phyloP scores from a whole-genome alignment of 1,140 invertebrate genomes.

The Drosophila arawakana region DNA sequence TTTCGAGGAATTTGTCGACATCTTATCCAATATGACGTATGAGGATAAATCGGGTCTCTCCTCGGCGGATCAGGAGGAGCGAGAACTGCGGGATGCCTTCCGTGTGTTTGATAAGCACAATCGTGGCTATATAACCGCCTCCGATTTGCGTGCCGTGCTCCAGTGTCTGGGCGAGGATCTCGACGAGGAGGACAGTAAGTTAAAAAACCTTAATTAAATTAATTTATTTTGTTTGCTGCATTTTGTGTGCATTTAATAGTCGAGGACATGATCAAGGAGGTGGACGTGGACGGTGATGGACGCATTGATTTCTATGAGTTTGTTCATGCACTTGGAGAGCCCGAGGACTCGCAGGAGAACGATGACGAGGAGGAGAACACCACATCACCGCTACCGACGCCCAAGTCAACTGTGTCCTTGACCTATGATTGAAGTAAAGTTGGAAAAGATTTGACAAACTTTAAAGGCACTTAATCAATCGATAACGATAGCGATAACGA shows the following conservation, averaged over 20 bases:
- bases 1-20: conserved; percentile 96
- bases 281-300: conserved; percentile 95
- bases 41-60: conserved; percentile 87
- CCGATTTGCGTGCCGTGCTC: conserved; percentile 92
- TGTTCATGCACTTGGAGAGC: conserved; percentile 92
- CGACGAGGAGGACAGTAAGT: conserved; percentile 93
- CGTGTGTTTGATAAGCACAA: conserved; percentile 95
- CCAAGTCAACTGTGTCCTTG: conserved; percentile 72
- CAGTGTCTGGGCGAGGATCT: conserved; percentile 94
- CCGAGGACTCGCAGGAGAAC: conserved; percentile 91
- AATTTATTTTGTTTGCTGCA: conserved; percentile 17
- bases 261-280: conserved; percentile 97
- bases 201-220: neutral
- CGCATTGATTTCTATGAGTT: conserved; percentile 96
- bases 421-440: conserved; percentile 61
- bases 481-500: conserved; percentile 30
- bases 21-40: conserved; percentile 91
- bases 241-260: conserved; percentile 85
- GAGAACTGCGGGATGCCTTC: conserved; percentile 94
- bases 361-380: conserved; percentile 90
- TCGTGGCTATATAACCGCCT: conserved; percentile 93
- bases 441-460: neutral
- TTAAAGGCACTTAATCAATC: conserved; percentile 14
- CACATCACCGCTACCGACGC: conserved; percentile 80
- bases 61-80: conserved; percentile 91